These are phyloP conservation scores for Lysiphlebus fabarum DNA, from an alignment of 1,140 invertebrate genomes.

Conservation along the genomic window DNA sequence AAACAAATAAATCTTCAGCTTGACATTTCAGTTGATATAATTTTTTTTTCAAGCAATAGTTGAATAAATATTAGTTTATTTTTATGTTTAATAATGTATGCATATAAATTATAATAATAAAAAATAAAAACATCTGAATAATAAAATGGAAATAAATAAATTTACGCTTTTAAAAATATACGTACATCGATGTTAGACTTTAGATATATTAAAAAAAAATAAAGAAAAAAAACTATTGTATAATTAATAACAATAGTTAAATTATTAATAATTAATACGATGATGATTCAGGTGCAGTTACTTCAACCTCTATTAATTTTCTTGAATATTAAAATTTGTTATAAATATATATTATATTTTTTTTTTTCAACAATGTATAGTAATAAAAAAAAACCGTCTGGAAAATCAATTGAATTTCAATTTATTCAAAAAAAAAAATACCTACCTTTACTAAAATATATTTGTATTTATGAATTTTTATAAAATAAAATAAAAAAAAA, in stretches of 20 bases:
- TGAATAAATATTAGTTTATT: slow-evolving; percentile 6
- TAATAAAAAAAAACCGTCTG: too few relatives aligned
- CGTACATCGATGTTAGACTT: slow-evolving; percentile 28
- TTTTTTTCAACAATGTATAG: too few relatives aligned
- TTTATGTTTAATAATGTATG: slow-evolving; percentile 8
- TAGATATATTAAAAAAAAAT: slow-evolving; percentile 12
- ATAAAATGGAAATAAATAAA: neutral
- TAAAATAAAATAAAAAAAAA: too few relatives aligned
- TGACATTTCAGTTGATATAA: neutral
- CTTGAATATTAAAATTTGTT: too few relatives aligned
- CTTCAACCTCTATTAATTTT: too few relatives aligned
- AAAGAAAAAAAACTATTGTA: slow-evolving; percentile 17
- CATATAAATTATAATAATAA: slow-evolving; percentile 8
- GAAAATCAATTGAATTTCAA: too few relatives aligned
- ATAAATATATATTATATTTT: too few relatives aligned
- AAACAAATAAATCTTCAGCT: too few relatives aligned
- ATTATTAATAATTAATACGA: neutral
- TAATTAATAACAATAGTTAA: slow-evolving; percentile 21
- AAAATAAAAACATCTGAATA: slow-evolving; percentile 1
- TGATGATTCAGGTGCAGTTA: too few relatives aligned
- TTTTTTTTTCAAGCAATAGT: neutral
- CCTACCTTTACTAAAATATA: too few relatives aligned
- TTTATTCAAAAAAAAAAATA: too few relatives aligned
- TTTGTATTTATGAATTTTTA: too few relatives aligned
- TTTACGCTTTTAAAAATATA: slow-evolving; percentile 24